These are phyloP conservation scores for Notechis scutatus DNA, from an alignment of 2,113 vertebrate genomes.

Conservation along the genomic window DNA sequence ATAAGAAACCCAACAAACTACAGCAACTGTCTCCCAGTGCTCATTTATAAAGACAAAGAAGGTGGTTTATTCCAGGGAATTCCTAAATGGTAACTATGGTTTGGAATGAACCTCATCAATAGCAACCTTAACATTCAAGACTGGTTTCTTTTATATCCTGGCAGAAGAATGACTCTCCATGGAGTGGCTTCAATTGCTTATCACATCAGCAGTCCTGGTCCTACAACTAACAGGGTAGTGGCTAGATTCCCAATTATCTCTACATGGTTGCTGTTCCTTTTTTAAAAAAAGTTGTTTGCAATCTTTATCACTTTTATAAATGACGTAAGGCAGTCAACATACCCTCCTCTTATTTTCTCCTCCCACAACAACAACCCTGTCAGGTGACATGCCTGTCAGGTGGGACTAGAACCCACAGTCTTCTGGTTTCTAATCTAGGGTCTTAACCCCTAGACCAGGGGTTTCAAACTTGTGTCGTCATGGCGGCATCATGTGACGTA, in stretches of 20 bases:
- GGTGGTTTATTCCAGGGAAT: not conserved
- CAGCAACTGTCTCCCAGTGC: not conserved
- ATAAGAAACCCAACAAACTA: not conserved
- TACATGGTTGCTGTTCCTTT: not conserved
- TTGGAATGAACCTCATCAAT: not conserved
- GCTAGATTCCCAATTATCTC: not conserved
- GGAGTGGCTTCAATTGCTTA: not conserved
- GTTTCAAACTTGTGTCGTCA: too few relatives aligned
- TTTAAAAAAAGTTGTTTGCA: not conserved
- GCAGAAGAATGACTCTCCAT: not conserved
- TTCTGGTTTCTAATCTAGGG: not conserved
- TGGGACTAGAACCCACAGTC: not conserved
- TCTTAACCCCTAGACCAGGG: not conserved
- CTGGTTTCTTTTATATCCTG: not conserved
- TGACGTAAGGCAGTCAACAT: not conserved
- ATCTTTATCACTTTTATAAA: not conserved
- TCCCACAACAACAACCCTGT: not conserved
- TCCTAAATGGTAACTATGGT: not conserved
- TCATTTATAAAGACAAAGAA: not conserved
- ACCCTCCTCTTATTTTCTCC: not conserved
- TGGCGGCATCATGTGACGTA: accelerated
- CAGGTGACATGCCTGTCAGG: not conserved
- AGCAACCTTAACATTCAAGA: not conserved
- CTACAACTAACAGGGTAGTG: not conserved
- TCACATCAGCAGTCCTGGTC: not conserved